These are phyloP conservation scores for Petrocephalus schoutedeni DNA, from an alignment of 2,797 vertebrate genomes.

Conservation along the genomic window DNA sequence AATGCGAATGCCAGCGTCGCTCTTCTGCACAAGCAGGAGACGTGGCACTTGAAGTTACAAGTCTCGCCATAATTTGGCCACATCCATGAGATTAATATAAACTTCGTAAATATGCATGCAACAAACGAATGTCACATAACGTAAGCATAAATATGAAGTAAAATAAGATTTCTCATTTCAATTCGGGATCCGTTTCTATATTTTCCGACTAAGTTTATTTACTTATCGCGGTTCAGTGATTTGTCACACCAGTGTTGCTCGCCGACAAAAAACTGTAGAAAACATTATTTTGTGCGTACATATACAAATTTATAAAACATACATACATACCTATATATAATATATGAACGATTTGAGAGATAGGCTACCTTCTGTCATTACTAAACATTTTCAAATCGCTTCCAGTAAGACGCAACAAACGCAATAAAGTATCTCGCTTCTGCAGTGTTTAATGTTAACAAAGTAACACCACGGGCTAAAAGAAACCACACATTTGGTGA, in stretches of 20 bases:
- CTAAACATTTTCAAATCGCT: background rate
- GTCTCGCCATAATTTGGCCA: background rate
- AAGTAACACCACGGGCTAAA: slow-evolving; percentile 8
- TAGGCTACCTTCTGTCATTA: background rate
- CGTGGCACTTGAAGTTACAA: slow-evolving; percentile 5
- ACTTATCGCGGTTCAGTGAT: background rate
- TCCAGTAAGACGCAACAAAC: background rate
- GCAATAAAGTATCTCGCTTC: background rate
- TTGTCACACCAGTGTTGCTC: background rate
- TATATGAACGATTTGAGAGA: background rate
- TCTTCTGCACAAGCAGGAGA: background rate
- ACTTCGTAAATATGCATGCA: background rate
- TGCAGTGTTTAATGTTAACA: slow-evolving; percentile 2
- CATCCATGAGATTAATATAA: background rate
- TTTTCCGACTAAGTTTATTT: background rate
- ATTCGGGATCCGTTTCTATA: background rate
- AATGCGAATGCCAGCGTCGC: background rate
- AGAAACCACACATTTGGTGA: background rate
- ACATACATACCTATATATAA: background rate
- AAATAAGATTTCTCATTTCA: slow-evolving; percentile 1
- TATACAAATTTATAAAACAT: background rate
- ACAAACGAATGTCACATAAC: background rate
- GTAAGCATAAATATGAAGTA: background rate
- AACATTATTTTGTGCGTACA: background rate
- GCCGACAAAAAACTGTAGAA: background rate